phyloP scores from a whole-genome alignment of 2,113 vertebrate species.

The Scartelaos histophorus region DNA sequence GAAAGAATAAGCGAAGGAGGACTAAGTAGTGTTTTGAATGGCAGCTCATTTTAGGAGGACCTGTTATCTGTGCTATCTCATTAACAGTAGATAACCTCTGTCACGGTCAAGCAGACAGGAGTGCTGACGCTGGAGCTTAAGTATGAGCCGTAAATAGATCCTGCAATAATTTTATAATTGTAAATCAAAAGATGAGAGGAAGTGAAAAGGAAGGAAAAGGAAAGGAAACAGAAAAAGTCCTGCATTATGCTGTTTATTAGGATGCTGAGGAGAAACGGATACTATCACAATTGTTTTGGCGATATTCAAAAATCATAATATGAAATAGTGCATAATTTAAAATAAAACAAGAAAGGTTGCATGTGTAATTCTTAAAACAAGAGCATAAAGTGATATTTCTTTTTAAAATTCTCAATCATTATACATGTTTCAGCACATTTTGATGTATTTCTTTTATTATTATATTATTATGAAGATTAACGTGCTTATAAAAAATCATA shows the following conservation, averaged over 20 bases:
- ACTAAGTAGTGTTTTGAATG: background rate
- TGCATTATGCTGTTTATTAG: too few relatives aligned
- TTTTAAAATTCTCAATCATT: too few relatives aligned
- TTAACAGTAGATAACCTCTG: slow-evolving; percentile 6
- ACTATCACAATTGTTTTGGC: too few relatives aligned
- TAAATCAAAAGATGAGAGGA: background rate
- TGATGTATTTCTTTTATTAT: too few relatives aligned
- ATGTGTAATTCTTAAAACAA: too few relatives aligned
- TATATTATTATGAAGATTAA: background rate
- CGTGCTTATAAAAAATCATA: too few relatives aligned
- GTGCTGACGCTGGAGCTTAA: background rate
- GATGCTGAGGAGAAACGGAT: too few relatives aligned
- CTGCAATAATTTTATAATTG: background rate
- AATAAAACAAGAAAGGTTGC: too few relatives aligned
- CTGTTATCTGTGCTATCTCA: slow-evolving; percentile 4
- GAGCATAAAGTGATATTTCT: too few relatives aligned
- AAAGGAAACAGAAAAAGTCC: background rate
- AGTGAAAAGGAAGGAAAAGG: background rate
- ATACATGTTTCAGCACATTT: too few relatives aligned
- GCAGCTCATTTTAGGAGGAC: background rate
- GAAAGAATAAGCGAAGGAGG: background rate
- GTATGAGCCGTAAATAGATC: slow-evolving; percentile 4
- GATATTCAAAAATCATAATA: too few relatives aligned
- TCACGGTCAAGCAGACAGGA: slow-evolving; percentile 1
- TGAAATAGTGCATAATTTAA: too few relatives aligned